Percentiles rank a stretch among this genome's conserved stretches.
Evolutionary conservation across 2,888 invertebrate genomes (phyloP).

Genomic region (Spialia ferax): DNA sequence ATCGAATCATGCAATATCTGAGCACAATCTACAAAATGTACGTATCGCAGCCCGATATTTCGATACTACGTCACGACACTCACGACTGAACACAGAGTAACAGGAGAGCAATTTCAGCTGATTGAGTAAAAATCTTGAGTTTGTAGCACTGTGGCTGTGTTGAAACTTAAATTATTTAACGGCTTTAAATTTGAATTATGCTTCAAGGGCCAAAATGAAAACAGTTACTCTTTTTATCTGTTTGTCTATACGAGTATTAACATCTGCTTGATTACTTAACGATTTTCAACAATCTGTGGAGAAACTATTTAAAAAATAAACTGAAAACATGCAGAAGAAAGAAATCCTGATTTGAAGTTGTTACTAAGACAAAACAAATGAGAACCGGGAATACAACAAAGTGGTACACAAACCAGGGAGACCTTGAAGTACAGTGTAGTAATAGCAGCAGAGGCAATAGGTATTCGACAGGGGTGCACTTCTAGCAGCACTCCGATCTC

Average conservation of each 20-base stretch:
- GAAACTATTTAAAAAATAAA: too few relatives aligned
- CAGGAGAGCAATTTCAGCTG: conserved; percentile 19
- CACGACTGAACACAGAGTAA: conserved; percentile 1
- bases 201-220: too few relatives aligned
- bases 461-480: not conserved
- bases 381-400: too few relatives aligned
- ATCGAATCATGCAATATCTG: conserved; percentile 27
- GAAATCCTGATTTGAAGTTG: not conserved
- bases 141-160: not conserved
- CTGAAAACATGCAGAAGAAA: too few relatives aligned
- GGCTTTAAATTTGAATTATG: too few relatives aligned
- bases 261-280: too few relatives aligned
- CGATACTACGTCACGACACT: conserved; percentile 7
- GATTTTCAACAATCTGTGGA: not conserved
- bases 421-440: too few relatives aligned
- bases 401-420: not conserved
- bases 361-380: too few relatives aligned
- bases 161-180: not conserved
- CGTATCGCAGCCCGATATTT: conserved; percentile 21
- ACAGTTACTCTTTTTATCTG: too few relatives aligned
- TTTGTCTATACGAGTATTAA: too few relatives aligned
- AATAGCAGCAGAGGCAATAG: not conserved
- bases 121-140: conserved; percentile 13
- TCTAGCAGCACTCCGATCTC: conserved; percentile 7
- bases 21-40: conserved; percentile 24